phyloP scores from a whole-genome alignment of 2,888 invertebrate species.

The Sarcophaga subvicina region DNA sequence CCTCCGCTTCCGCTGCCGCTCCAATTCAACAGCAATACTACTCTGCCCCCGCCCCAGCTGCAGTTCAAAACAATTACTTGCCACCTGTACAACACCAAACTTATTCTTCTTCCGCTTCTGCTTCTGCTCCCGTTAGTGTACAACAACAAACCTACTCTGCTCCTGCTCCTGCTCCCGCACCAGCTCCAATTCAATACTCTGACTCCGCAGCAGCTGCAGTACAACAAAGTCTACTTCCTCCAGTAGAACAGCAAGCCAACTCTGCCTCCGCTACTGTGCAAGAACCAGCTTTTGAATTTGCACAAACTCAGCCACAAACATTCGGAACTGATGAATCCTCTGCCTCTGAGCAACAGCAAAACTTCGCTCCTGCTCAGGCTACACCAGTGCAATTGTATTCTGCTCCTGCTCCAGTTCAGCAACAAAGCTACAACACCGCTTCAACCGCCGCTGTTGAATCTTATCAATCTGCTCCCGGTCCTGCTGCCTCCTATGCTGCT shows the following conservation, averaged over 20 bases:
- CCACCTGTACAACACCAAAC: conserved; percentile 15
- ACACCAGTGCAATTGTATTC: conserved; percentile 25
- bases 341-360: conserved; percentile 52
- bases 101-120: conserved; percentile 36
- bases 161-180: conserved; percentile 23
- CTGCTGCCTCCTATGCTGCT: conserved; percentile 11
- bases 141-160: conserved; percentile 37
- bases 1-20: conserved; percentile 16
- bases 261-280: conserved; percentile 26
- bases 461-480: conserved; percentile 1
- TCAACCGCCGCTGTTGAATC: background rate
- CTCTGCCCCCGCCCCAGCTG: conserved; percentile 14
- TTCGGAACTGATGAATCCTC: conserved; percentile 3
- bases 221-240: conserved; percentile 20
- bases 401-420: conserved; percentile 40
- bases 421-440: conserved; percentile 25
- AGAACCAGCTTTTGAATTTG: background rate
- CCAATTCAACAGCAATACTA: conserved; percentile 52
- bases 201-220: background rate
- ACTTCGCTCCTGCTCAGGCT: conserved; percentile 41
- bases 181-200: conserved; percentile 19
- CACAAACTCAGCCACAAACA: background rate
- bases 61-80: conserved; percentile 1
- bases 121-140: conserved; percentile 40
- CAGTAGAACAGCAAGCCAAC: conserved; percentile 49